phyloP scores from a whole-genome alignment of 2,113 vertebrate genomes.

The Eidolon helvum region DNA sequence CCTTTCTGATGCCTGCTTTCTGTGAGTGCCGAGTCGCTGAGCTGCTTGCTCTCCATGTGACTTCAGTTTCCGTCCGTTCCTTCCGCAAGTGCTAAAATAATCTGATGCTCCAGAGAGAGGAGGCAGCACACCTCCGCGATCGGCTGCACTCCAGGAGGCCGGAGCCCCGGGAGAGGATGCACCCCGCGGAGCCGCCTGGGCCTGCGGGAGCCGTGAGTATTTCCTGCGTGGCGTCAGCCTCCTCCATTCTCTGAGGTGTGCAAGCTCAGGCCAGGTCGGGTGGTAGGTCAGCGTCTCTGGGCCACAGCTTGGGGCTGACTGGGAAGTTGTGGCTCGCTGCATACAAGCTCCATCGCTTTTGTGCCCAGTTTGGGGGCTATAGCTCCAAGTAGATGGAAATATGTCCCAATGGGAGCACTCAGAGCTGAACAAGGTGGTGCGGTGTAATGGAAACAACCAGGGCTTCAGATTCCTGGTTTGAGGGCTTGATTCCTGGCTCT shows the following conservation, averaged over 20 bases:
- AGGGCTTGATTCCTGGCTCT: not conserved
- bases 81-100: conserved; percentile 87
- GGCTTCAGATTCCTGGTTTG: not conserved
- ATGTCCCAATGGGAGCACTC: not conserved
- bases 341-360: not conserved
- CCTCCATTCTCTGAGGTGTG: not conserved
- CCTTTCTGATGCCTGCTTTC: conserved; percentile 58
- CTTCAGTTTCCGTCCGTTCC: conserved; percentile 87
- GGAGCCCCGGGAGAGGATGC: conserved; percentile 74
- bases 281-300: not conserved
- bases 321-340: not conserved
- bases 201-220: conserved; percentile 80
- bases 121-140: not conserved
- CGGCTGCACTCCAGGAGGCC: conserved; percentile 2
- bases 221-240: not conserved
- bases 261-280: not conserved
- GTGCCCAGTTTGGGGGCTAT: not conserved
- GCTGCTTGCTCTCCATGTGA: conserved; percentile 85
- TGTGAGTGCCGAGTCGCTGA: conserved; percentile 73
- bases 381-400: not conserved
- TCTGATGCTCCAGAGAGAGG: conserved; percentile 67
- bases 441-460: not conserved
- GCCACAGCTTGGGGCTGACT: not conserved
- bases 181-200: not conserved
- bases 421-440: not conserved